phyloP scores from a whole-genome alignment of 1,140 invertebrate species.

The Reticulitermes speratus region DNA sequence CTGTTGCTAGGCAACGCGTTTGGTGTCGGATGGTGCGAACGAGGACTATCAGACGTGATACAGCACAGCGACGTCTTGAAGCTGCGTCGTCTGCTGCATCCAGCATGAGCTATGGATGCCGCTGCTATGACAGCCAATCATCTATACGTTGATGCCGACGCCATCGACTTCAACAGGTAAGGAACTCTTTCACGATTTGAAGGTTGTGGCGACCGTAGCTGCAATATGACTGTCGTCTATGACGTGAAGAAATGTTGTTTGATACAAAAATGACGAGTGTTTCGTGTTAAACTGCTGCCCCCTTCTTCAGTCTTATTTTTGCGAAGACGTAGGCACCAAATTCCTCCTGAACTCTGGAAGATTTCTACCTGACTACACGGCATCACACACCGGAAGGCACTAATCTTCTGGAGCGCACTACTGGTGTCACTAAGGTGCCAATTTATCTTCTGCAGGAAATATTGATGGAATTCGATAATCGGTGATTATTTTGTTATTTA shows the following conservation, averaged over 20 bases:
- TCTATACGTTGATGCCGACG: slow-evolving; percentile 33
- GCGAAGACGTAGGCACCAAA: too few species aligned
- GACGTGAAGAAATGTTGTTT: not conserved
- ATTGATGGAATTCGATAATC: too few species aligned
- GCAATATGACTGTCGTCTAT: not conserved
- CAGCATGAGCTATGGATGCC: slow-evolving; percentile 30
- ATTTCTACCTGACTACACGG: too few species aligned
- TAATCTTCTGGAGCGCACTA: too few species aligned
- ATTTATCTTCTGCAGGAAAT: too few species aligned
- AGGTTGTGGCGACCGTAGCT: not conserved
- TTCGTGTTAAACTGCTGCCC: too few species aligned
- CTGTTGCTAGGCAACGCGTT: slow-evolving; percentile 30
- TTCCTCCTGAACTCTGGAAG: too few species aligned
- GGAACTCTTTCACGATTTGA: not conserved
- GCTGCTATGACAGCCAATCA: not conserved
- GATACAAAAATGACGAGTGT: too few species aligned
- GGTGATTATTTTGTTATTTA: too few species aligned
- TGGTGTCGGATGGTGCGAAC: slow-evolving; percentile 22
- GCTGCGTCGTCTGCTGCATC: not conserved
- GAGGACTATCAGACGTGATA: not conserved
- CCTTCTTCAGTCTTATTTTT: too few species aligned
- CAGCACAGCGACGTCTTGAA: not conserved
- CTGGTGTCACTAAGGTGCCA: too few species aligned
- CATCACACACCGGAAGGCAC: too few species aligned
- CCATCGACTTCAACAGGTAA: slow-evolving; percentile 33